phyloP scores from a whole-genome alignment of 1,140 invertebrate genomes.

The Neuroterus valhalla region DNA sequence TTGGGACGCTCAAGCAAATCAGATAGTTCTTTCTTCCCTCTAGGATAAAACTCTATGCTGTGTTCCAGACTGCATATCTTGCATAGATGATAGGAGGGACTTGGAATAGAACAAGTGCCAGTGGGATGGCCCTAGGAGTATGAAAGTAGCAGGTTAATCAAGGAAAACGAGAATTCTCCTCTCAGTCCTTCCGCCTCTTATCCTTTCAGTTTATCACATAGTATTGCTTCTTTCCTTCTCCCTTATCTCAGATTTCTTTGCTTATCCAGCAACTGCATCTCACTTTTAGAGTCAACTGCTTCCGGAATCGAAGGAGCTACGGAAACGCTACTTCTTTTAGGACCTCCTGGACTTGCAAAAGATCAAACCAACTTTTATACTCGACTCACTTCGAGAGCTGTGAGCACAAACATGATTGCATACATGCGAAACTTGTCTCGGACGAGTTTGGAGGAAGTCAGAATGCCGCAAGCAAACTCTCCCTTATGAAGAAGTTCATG shows the following conservation, averaged over 20 bases:
- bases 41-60: background rate
- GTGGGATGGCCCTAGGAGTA: too few species aligned
- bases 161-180: background rate
- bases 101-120: background rate
- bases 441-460: background rate
- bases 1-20: constrained; percentile 21
- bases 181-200: background rate
- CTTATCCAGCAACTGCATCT: background rate
- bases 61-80: background rate
- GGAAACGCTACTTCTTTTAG: constrained; percentile 16
- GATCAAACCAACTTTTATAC: constrained; percentile 20
- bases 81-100: background rate
- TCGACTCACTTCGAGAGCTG: background rate
- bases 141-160: background rate
- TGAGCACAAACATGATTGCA: constrained; percentile 1
- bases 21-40: background rate
- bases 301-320: constrained; percentile 9
- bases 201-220: background rate
- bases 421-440: background rate
- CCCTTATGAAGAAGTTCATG: constrained; percentile 5
- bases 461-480: background rate
- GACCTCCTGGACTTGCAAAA: background rate
- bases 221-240: background rate
- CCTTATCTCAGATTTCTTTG: background rate
- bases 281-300: constrained; percentile 17